Percentiles rank a stretch among this genome's conserved stretches.
These are phyloP conservation scores for Drosophila jambulina DNA, from an alignment of 1,140 invertebrate genomes.

Conservation along the genomic window DNA sequence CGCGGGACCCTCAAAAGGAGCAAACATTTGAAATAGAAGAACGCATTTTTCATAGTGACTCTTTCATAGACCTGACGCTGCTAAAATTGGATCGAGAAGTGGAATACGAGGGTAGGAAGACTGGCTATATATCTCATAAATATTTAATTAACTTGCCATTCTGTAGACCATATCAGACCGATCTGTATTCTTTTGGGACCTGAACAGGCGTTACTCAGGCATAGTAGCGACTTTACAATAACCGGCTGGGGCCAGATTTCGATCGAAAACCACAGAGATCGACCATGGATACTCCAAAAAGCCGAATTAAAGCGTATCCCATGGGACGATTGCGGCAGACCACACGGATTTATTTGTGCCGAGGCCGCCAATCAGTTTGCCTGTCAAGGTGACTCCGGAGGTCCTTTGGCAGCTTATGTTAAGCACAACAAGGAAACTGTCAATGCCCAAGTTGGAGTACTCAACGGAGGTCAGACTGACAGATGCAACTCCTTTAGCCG, in stretches of 20 bases:
- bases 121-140: neutral
- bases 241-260: neutral
- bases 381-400: neutral
- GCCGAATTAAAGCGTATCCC: neutral
- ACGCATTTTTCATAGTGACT: neutral
- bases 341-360: neutral
- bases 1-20: neutral
- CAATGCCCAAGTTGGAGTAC: neutral
- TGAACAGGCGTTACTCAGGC: neutral
- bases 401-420: neutral
- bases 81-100: neutral
- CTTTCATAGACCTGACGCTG: neutral
- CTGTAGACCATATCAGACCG: neutral
- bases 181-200: neutral
- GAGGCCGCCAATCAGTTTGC: neutral
- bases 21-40: neutral
- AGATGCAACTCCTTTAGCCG: neutral
- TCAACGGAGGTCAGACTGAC: neutral
- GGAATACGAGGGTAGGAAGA: neutral
- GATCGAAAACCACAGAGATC: fast-evolving
- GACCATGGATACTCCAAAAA: neutral
- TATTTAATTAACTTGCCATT: neutral
- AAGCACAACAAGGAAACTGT: neutral
- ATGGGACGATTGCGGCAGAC: neutral
- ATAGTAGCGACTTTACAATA: neutral